Base-by-base conservation (phyloP, 2,888 invertebrate species). In the Conchocele bisecta region DNA sequence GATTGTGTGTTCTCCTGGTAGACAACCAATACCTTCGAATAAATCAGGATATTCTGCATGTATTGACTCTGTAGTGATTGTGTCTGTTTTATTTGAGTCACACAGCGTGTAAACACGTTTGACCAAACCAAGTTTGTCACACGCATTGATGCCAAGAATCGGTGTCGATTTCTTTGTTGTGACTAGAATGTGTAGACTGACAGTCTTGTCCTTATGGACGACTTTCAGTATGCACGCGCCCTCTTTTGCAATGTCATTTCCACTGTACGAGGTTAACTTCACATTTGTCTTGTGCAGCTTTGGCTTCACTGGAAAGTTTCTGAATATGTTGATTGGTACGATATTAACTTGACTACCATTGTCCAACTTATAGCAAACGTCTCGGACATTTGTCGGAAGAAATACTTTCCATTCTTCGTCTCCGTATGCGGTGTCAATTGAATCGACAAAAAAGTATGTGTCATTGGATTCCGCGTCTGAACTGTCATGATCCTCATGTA, bases 21-120 rank as follows among this genome's bases (percentile, higher is more conserved):
- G 15, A 44, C 73, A 69, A 7, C 75, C 75, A 57, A 72, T 22
- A 6, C 69, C 73, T 35, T 61, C 24, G 42, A 73, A 73, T 13
- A 73, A 50, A 17, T 68, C 31, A 5, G 7, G 7, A n/a, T 54
- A 42, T 56, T 53, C 28, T 13, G 39, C 41, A 41, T 39, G 17
- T 5, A 20, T 42, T 7, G 42, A 22, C 5, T 56, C 15, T n/a
- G 20, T 22, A 11, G 35, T 11, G 1, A 42, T n/a, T 35, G 33
- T 2, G 15, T 39, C 7, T 15, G 3, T 39, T 4, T 59, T 48
- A 31, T 31, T 22, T n/a, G n/a, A n/a, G n/a, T 29, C 31, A 11
- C 22, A 28, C n/a, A 29, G 17, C 1, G 29, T 29, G n/a, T 31
- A 57, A 17, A 31, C 42, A 22, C 20, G 26, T 17, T 63, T 53